Percentiles rank a stretch among this genome's conserved stretches.
These are phyloP conservation scores for Phoenicopterus ruber DNA, from an alignment of 2,113 vertebrate species.

Conservation along the genomic window DNA sequence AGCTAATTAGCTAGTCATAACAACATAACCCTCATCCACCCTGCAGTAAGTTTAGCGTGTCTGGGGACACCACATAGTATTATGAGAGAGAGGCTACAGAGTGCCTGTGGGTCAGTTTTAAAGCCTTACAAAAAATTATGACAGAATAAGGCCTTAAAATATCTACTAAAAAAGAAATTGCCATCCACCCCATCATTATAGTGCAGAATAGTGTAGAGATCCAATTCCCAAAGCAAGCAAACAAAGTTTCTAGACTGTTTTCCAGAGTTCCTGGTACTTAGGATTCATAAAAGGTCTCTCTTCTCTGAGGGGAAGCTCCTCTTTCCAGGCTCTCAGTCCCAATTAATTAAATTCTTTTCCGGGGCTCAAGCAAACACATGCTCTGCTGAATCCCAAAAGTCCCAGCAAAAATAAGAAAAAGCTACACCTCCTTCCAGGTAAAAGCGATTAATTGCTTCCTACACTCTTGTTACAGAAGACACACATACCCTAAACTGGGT, in stretches of 20 bases:
- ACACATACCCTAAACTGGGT: not conserved
- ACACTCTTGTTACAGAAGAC: not conserved
- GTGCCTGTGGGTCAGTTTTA: not conserved
- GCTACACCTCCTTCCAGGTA: not conserved
- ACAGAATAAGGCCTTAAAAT: not conserved
- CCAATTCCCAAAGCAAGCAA: not conserved
- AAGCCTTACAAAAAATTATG: not conserved
- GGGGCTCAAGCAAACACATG: not conserved
- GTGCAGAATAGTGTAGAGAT: not conserved
- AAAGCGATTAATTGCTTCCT: not conserved
- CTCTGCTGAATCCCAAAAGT: not conserved
- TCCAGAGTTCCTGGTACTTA: not conserved
- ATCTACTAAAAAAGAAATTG: not conserved
- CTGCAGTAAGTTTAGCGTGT: not conserved
- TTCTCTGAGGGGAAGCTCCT: not conserved
- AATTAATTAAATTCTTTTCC: not conserved
- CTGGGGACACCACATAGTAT: not conserved
- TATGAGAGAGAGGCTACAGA: not conserved
- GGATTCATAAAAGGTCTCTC: not conserved
- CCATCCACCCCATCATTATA: not conserved
- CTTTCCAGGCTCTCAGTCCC: not conserved
- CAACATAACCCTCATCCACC: not conserved
- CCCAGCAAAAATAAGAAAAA: not conserved
- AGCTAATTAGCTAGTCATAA: not conserved
- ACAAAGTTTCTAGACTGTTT: not conserved